Base-by-base conservation (phyloP, 2,888 invertebrate genomes). In the Catocala fraxini region DNA sequence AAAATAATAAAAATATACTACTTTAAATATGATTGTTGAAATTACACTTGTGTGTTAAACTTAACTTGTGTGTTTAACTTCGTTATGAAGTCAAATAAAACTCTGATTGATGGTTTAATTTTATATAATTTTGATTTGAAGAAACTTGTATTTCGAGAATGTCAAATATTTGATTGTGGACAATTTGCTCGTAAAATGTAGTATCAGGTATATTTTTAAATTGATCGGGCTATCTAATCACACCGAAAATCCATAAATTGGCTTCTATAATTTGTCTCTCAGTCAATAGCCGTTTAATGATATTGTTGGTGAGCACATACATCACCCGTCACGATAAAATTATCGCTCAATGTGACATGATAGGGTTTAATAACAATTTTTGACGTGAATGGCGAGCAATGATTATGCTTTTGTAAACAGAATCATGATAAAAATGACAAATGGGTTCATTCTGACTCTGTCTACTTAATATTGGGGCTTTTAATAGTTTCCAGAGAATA, bases 331-430 rank as follows among this genome's bases (percentile, higher is more conserved):
- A 45, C 72, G 75, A 80, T 72, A 65, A 70, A 71, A 80, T 82
- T 81, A 86, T 85, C 82, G 62, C 59, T 59, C 59, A 54, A 69
- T 64, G 68, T 84, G 83, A 83, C 87, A 86, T 76, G 87, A 87
- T 85, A 83, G 73, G 80, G 74, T 78, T 79, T 83, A 89, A 88
- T 89, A 90, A 88, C 88, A 87, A 86, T 87, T 88, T 45, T 86
- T 64, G 81, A 75, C 79, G 76, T 80, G 80, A 87, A 85, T 86
- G 81, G 76, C 78, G 72, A 77, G 71, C 84, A 82, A 79, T 84
- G 88, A 90, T 89, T 91, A 89, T 81, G 79, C 74, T 77, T 83
- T 41, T 74, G 79, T 84, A 90, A 87, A 90, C 87, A 88, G 46
- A 64, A 75, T 72, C 66, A 62, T 71, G 91, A 91, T 92, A 91